phyloP scores from a whole-genome alignment of 2,797 vertebrate species.

The Hipposideros larvatus region DNA sequence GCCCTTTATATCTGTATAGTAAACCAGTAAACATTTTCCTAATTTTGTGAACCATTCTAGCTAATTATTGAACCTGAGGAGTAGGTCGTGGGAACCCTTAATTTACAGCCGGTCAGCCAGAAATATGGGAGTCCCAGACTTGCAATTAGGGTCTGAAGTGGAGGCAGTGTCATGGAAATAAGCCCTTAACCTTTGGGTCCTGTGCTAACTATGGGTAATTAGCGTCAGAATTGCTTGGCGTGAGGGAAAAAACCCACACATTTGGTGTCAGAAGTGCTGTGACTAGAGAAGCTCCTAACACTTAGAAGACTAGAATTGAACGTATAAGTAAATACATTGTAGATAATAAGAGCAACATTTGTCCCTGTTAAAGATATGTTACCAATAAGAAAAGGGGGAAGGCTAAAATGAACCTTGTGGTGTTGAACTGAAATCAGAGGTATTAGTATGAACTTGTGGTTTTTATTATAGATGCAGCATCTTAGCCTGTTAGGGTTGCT shows the following conservation, averaged over 20 bases:
- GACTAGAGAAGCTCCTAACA: neutral
- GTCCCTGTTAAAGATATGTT: neutral
- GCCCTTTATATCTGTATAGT: neutral
- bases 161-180: neutral
- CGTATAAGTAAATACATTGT: neutral
- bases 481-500: neutral
- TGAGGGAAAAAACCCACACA: neutral
- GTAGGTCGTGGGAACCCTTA: neutral
- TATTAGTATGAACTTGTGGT: neutral
- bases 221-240: neutral
- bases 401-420: neutral
- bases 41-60: neutral
- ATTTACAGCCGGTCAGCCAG: neutral
- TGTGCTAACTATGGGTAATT: neutral
- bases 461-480: neutral
- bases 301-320: neutral
- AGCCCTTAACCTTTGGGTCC: neutral
- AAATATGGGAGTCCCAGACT: neutral
- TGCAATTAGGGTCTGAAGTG: neutral
- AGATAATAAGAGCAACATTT: neutral
- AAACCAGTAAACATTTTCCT: neutral
- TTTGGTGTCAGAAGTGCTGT: neutral
- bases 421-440: neutral
- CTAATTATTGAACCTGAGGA: neutral
- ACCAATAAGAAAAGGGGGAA: neutral